Percentiles rank a stretch among this genome's conserved stretches.
Conservation (phyloP, 2,888 invertebrate species). For the Drosophila neutralis region DNA sequence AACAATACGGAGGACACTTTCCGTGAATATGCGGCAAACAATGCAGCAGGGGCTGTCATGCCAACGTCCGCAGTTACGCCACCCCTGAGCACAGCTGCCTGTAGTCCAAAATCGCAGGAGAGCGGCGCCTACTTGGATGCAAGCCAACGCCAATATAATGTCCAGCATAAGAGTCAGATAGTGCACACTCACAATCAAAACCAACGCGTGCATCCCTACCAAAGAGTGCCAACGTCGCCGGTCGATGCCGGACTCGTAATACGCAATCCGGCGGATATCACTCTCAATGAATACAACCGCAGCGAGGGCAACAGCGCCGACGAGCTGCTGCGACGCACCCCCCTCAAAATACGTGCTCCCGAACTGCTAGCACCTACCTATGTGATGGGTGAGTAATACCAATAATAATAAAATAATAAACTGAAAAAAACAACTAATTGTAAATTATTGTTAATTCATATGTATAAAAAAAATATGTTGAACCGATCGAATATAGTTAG, state of each 20-base stretch:
- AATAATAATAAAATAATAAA: not conserved
- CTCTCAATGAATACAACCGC: conserved; percentile 84
- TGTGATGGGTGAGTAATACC: conserved; percentile 67
- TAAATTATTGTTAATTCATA: not conserved
- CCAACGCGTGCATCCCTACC: conserved; percentile 70
- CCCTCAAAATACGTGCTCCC: conserved; percentile 81
- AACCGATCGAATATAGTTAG: not conserved
- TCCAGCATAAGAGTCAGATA: conserved; percentile 57
- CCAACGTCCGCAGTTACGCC: conserved; percentile 58
- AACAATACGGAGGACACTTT: conserved; percentile 65
- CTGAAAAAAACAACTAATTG: not conserved
- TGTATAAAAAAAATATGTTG: not conserved
- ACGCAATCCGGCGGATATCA: conserved; percentile 83
- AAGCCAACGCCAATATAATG: conserved; percentile 30
- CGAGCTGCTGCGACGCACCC: conserved; percentile 80
- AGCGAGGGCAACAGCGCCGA: conserved; percentile 76
- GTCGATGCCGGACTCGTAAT: conserved; percentile 58
- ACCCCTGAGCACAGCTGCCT: conserved; percentile 58
- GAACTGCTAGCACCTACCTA: conserved; percentile 72
- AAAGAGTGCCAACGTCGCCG: conserved; percentile 63
- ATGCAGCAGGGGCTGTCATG: conserved; percentile 25
- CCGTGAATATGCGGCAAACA: conserved; percentile 54
- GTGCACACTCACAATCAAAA: conserved; percentile 52
- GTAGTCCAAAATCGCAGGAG: conserved; percentile 67
- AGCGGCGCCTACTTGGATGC: conserved; percentile 40